phyloP scores from a whole-genome alignment of 2,888 invertebrate genomes.

The Hypena proboscidalis region DNA sequence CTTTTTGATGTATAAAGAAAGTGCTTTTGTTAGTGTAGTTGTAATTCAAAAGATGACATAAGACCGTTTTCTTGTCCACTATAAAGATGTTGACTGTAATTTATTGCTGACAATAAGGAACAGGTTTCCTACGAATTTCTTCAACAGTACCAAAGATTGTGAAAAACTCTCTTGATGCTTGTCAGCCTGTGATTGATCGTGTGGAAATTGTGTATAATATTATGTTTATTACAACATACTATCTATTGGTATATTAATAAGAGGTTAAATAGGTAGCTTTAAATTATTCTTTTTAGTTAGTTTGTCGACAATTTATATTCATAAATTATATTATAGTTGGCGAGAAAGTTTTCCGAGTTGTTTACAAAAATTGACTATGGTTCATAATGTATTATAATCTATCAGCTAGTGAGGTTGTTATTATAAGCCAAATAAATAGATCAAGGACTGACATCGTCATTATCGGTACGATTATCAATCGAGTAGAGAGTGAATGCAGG shows the following conservation, averaged over 20 bases:
- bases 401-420: conserved; percentile 17
- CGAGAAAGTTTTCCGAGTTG: neutral
- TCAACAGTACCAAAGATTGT: conserved; percentile 26
- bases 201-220: conserved; percentile 10
- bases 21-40: conserved; percentile 24
- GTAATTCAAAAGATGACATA: conserved; percentile 33
- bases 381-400: neutral
- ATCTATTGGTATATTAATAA: conserved; percentile 3
- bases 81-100: conserved; percentile 39
- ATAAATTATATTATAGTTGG: too few relatives aligned
- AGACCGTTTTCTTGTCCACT: conserved; percentile 37
- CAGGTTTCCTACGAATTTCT: conserved; percentile 32
- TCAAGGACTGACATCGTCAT: conserved; percentile 49
- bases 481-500: conserved; percentile 44
- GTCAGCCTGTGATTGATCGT: conserved; percentile 18
- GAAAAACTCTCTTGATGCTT: conserved; percentile 21
- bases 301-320: neutral
- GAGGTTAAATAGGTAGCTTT: too few relatives aligned
- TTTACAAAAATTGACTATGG: neutral
- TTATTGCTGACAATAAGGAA: conserved; percentile 40
- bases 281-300: neutral
- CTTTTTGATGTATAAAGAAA: conserved; percentile 19
- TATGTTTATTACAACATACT: too few relatives aligned
- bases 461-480: conserved; percentile 48
- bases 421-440: conserved; percentile 35